A percentile compares a stretch with the other conserved stretches of the same genome.
Conservation (phyloP, 2,888 invertebrate genomes). For the Liopterus haemorrhoidalis region DNA sequence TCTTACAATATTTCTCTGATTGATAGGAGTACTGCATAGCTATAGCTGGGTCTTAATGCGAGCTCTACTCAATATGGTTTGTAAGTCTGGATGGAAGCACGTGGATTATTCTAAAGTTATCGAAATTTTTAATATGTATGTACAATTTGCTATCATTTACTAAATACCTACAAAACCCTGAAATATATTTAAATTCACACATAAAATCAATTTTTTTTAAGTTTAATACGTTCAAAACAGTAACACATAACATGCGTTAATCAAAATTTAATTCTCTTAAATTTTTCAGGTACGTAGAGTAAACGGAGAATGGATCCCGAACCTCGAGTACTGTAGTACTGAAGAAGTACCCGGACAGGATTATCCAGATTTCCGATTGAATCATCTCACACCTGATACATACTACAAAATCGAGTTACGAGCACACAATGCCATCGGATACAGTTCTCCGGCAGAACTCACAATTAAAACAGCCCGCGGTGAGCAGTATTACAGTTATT, state of each 20-base stretch:
- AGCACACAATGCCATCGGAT: constrained; percentile 82
- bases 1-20: too few relatives aligned
- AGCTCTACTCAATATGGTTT: too few relatives aligned
- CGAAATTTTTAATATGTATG: too few relatives aligned
- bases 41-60: too few relatives aligned
- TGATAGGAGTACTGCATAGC: too few relatives aligned
- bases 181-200: too few relatives aligned
- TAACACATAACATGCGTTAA: background rate
- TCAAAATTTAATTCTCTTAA: constrained; percentile 7
- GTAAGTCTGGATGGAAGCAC: too few relatives aligned
- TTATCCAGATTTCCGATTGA: constrained; percentile 62
- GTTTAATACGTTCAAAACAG: background rate
- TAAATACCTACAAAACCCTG: too few relatives aligned
- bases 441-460: constrained; percentile 69
- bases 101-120: too few relatives aligned
- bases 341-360: constrained; percentile 57
- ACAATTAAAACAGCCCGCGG: constrained; percentile 82
- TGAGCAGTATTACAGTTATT: constrained; percentile 50
- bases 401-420: constrained; percentile 77
- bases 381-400: constrained; percentile 67
- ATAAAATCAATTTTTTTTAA: background rate
- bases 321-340: constrained; percentile 49
- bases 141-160: too few relatives aligned
- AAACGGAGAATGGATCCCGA: constrained; percentile 59
- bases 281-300: constrained; percentile 57